phyloP scores from a whole-genome alignment of 2,888 invertebrate species.

The Malacosoma neustria region DNA sequence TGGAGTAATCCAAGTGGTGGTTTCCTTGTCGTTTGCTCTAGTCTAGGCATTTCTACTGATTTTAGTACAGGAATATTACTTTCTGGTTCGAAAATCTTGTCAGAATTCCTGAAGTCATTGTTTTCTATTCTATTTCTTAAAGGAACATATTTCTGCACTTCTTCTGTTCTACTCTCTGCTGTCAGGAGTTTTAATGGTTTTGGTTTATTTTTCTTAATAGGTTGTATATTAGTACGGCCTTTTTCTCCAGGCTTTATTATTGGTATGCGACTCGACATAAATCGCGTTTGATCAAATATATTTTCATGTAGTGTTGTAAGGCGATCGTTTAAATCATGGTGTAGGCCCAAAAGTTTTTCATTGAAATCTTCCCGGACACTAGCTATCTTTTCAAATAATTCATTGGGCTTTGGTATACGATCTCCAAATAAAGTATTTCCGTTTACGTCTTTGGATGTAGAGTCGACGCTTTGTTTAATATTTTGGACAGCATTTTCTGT shows the following conservation, averaged over 20 bases:
- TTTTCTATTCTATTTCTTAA: not conserved
- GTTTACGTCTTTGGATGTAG: conserved; percentile 21
- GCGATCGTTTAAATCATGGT: conserved; percentile 45
- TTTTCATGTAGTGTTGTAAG: conserved; percentile 35
- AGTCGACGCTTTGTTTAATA: conserved; percentile 31
- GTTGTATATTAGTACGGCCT: conserved; percentile 6
- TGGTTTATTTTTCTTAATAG: conserved; percentile 7
- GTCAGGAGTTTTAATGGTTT: conserved; percentile 11
- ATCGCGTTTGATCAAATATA: conserved; percentile 26
- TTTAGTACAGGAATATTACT: conserved; percentile 22
- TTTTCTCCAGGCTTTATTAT: not conserved
- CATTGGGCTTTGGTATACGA: conserved; percentile 25
- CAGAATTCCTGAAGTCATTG: not conserved
- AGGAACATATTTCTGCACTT: conserved; percentile 6
- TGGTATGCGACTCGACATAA: conserved; percentile 14
- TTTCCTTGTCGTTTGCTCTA: conserved; percentile 11
- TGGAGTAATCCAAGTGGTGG: conserved; percentile 10
- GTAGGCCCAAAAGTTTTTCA: conserved; percentile 45
- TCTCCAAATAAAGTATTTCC: conserved; percentile 15
- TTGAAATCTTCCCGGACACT: conserved; percentile 36
- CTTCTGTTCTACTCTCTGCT: conserved; percentile 7
- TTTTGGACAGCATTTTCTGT: conserved; percentile 34
- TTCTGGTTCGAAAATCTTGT: not conserved
- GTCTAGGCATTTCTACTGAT: conserved; percentile 22
- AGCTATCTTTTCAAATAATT: conserved; percentile 32